phyloP scores from a whole-genome alignment of 2,888 invertebrate species.

The Artemia sinica region DNA sequence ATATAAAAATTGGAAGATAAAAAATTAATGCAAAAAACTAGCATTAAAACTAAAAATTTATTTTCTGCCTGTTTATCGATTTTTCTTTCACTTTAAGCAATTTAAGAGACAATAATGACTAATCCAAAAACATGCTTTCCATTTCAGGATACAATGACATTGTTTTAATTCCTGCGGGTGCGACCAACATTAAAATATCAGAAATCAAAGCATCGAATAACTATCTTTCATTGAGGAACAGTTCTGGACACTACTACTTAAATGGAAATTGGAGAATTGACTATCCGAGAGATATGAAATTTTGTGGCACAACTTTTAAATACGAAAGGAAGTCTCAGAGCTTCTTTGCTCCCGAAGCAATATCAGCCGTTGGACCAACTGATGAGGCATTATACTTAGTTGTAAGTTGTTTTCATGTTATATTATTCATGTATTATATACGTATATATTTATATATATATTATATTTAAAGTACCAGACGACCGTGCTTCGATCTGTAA shows the following conservation, averaged over 20 bases:
- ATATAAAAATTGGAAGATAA: no score
- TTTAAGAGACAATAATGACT: no score
- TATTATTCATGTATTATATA: no score
- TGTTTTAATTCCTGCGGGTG: conserved; percentile 70
- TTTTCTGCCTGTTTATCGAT: no score
- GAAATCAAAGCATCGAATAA: conserved; percentile 69
- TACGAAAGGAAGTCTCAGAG: conserved; percentile 68
- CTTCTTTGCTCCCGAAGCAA: conserved; percentile 63
- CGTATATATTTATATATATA: no score
- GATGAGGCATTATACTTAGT: conserved; percentile 71
- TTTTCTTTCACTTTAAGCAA: no score
- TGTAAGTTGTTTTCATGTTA: conserved; percentile 36
- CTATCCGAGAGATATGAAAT: conserved; percentile 57
- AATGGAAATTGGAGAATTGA: conserved; percentile 91
- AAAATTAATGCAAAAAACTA: no score
- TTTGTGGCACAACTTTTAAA: conserved; percentile 68
- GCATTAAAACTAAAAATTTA: no score
- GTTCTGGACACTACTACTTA: conserved; percentile 63
- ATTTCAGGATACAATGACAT: conserved; percentile 73
- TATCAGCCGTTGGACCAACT: conserved; percentile 71
- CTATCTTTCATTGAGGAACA: conserved; percentile 75
- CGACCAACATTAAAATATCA: conserved; percentile 67
- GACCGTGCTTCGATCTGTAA: no score
- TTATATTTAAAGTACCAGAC: no score
- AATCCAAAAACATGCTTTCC: background rate